Evolutionary conservation across 2,113 vertebrate species (phyloP).

Genomic region (Indicator indicator): DNA sequence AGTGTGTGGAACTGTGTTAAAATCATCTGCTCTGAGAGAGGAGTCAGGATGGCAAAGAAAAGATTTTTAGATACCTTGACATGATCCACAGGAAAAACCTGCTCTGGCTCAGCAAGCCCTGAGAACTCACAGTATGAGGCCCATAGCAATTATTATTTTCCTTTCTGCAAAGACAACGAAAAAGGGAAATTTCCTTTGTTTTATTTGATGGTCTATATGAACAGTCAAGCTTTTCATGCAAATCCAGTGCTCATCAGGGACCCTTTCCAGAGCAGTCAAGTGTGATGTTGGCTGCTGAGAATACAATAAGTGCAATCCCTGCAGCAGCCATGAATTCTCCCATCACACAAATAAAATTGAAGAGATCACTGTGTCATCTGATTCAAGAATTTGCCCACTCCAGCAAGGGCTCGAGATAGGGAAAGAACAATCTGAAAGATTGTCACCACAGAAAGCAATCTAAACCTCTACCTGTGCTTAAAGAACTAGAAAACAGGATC

Average conservation of each 20-base stretch:
- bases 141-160: not conserved
- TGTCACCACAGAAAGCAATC: not conserved
- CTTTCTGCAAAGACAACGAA: not conserved
- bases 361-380: not conserved
- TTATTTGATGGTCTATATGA: not conserved
- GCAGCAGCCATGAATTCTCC: not conserved
- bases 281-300: slow-evolving; percentile 10
- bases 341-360: not conserved
- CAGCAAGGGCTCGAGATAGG: not conserved
- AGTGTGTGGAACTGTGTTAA: not conserved
- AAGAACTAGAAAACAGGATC: not conserved
- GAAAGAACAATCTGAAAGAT: not conserved
- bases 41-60: not conserved
- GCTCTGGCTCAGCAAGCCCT: not conserved
- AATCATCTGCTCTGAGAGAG: not conserved
- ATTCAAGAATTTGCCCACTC: not conserved
- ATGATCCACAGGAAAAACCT: not conserved
- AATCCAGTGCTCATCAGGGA: not conserved
- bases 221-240: not conserved
- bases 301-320: not conserved
- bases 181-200: not conserved
- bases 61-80: not conserved
- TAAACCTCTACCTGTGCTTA: not conserved
- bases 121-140: not conserved
- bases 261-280: not conserved